Percentiles rank a stretch among this genome's conserved stretches.
These are phyloP conservation scores for Nowickia ferox DNA, from an alignment of 2,888 invertebrate genomes.

Conservation along the genomic window DNA sequence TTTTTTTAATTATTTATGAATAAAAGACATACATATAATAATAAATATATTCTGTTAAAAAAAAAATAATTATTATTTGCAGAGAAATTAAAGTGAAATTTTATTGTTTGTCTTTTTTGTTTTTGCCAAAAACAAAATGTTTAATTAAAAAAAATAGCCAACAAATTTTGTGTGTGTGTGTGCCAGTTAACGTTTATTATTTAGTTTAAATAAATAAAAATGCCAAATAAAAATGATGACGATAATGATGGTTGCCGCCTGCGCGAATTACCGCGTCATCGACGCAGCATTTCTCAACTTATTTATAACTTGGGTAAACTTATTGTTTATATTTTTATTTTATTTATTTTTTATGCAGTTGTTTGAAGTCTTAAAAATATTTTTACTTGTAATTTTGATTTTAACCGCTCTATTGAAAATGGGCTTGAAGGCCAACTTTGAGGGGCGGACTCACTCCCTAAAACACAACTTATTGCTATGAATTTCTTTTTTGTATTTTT, in stretches of 20 bases:
- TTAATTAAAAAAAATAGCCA: conserved; percentile 12
- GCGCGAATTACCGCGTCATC: conserved; percentile 80
- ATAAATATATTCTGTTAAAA: no score
- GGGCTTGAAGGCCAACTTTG: no score
- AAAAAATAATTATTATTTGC: not conserved
- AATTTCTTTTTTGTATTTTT: no score
- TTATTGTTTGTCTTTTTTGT: not conserved
- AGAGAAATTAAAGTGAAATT: conserved; percentile 35
- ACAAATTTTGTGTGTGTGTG: conserved; percentile 19
- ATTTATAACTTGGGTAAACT: conserved; percentile 81
- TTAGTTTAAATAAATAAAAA: not conserved
- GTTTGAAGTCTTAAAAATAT: no score
- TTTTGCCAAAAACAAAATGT: conserved; percentile 12
- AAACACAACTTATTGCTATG: no score
- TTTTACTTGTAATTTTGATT: no score
- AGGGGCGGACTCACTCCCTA: no score
- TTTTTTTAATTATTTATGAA: no score
- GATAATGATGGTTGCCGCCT: conserved; percentile 69
- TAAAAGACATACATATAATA: no score
- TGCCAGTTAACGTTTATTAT: not conserved
- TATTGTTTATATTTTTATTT: not conserved
- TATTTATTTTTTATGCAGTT: not conserved
- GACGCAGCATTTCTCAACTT: conserved; percentile 83
- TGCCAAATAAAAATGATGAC: conserved; percentile 49
- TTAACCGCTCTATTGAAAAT: no score